Conservation (phyloP, 92 coral and sea anemone species). For the Epizoanthus scotinus region DNA sequence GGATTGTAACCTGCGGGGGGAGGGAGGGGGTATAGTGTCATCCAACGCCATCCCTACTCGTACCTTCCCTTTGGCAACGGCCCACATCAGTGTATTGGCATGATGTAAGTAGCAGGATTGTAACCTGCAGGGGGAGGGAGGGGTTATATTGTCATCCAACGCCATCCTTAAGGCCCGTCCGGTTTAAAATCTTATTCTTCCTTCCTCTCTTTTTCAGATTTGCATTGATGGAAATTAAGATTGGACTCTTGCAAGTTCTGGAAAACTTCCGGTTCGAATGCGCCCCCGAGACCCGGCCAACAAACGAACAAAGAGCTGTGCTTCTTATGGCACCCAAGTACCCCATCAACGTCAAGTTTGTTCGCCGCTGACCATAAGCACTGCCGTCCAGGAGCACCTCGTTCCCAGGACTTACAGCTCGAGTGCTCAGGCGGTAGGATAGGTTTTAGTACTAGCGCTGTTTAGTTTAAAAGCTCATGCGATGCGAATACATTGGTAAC, state of each 20-base stretch:
- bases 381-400: too few species aligned
- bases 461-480: too few species aligned
- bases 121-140: background rate
- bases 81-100: too few species aligned
- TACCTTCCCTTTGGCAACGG: too few species aligned
- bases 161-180: background rate
- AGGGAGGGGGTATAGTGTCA: too few species aligned
- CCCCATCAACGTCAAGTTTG: constrained; percentile 27
- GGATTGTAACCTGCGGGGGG: too few species aligned
- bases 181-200: background rate
- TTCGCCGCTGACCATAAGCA: constrained; percentile 12
- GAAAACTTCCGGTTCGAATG: constrained; percentile 42
- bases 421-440: too few species aligned
- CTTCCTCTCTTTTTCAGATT: background rate
- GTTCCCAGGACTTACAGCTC: too few species aligned
- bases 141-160: too few species aligned
- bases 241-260: constrained; percentile 15
- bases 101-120: background rate
- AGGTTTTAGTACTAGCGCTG: too few species aligned
- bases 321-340: constrained; percentile 35
- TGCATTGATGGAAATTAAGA: constrained; percentile 37
- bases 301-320: constrained; percentile 38
- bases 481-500: too few species aligned
- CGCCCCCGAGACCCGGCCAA: constrained; percentile 37
- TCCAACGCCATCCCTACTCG: too few species aligned